These are phyloP conservation scores for Tapera naevia DNA, from an alignment of 2,797 vertebrate species.

Conservation along the genomic window DNA sequence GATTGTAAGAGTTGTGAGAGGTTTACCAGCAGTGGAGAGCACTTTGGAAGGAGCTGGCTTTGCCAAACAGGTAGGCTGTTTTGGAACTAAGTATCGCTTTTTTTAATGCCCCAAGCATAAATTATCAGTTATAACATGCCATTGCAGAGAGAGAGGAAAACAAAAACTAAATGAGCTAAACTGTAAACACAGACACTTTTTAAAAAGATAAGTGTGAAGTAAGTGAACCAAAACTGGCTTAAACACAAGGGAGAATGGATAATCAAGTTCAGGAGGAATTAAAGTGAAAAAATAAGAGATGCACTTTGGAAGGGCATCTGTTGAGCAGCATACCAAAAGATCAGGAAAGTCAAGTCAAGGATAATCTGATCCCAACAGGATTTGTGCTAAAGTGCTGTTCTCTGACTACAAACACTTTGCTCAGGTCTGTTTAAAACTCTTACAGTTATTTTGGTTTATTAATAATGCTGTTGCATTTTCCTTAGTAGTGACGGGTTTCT, in stretches of 20 bases:
- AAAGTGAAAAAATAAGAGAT: background rate
- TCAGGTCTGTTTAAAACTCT: rapidly evolving
- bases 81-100: background rate
- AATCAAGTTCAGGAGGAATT: constrained; percentile 29
- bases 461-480: rapidly evolving
- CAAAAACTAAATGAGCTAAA: constrained; percentile 5
- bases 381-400: background rate
- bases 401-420: background rate
- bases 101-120: background rate
- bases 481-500: rapidly evolving
- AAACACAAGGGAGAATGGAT: constrained; percentile 22
- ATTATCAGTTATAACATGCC: background rate
- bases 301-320: background rate
- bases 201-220: background rate
- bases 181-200: background rate
- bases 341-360: background rate
- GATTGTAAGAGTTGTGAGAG: background rate
- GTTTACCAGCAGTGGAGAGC: background rate
- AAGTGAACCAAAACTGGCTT: constrained; percentile 42
- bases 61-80: background rate
- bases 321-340: background rate
- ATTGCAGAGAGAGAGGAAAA: background rate
- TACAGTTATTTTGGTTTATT: background rate
- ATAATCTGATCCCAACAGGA: background rate
- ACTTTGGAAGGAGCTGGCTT: background rate